Base-by-base conservation (phyloP, 2,113 vertebrate genomes). In the Ondatra zibethicus region DNA sequence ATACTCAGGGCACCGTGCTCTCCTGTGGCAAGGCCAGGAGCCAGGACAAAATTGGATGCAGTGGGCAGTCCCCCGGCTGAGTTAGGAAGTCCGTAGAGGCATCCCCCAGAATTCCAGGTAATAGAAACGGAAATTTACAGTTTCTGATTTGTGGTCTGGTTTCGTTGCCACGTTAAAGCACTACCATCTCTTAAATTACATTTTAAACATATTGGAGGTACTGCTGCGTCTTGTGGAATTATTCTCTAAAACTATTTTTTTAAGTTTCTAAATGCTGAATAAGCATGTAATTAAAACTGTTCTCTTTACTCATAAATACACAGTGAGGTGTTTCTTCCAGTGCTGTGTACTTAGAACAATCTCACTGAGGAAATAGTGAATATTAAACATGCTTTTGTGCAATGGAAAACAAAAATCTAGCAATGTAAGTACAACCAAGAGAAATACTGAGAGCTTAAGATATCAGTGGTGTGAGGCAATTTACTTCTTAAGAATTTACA, bases 161-260 rank as follows among this genome's bases (percentile, higher is more conserved):
- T 87, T 91, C 6, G 81, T 93, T 94, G 63, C 45, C 68, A 92
- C 27, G 88, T 92, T 96, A 50, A 96, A 89, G 72, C 33, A 80
- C 8, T 23, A 4, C 8, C 17, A 16, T 88, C 42, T 97, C 25
- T 95, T 94, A 92, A 85, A 86, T 55, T 88, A 65, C 66, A 76
- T 72, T 45, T 75, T 96, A 89, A 94, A 58, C 91, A 96, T 92
- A 10, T 52, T 16, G 50, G 45, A 96, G 21, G 14, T 81, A 81
- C 68, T 91, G 65, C 31, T 88, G 81, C 4, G 42, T 39, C 66
- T 61, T n/a, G 76, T 85, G 63, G 72, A 68, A 96, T 96, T 96
- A 81, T 72, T 89, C n/a, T 89, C 73, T 84, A 85, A 80, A 94
- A 96, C 80, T 89, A 85, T 91, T 75, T 55, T 88, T 87, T 76